These are phyloP conservation scores for Drosophila tristis DNA, from an alignment of 1,140 invertebrate species.

Conservation along the genomic window DNA sequence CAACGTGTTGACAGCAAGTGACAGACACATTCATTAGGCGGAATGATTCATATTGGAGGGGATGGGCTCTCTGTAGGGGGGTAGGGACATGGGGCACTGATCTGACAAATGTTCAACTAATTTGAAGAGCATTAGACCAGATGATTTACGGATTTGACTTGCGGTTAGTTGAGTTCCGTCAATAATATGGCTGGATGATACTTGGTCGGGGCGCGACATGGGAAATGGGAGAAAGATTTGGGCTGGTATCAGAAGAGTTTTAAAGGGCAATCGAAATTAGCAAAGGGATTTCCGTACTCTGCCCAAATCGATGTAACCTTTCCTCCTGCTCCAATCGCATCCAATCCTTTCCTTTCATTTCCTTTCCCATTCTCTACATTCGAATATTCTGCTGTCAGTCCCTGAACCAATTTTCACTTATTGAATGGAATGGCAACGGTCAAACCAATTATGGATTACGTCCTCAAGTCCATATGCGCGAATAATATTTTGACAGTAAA, in stretches of 20 bases:
- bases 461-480: conserved; percentile 76
- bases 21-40: conserved; percentile 81
- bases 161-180: conserved; percentile 37
- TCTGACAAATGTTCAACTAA: conserved; percentile 61
- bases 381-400: conserved; percentile 24
- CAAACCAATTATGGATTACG: conserved; percentile 77
- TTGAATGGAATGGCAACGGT: conserved; percentile 51
- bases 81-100: conserved; percentile 11
- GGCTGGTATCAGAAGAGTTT: too few species aligned
- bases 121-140: conserved; percentile 67
- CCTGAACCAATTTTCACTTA: conserved; percentile 34
- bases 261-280: too few species aligned
- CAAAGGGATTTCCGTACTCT: too few species aligned
- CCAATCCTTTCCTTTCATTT: neutral
- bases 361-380: conserved; percentile 21
- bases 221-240: neutral
- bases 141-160: conserved; percentile 62
- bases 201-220: conserved; percentile 17
- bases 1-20: conserved; percentile 80
- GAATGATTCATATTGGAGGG: conserved; percentile 68
- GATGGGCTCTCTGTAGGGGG: conserved; percentile 13
- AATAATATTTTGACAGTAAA: conserved; percentile 77
- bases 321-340: too few species aligned
- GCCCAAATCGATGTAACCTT: too few species aligned
- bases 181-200: conserved; percentile 35